Evolutionary conservation across 2,797 vertebrate genomes (phyloP), one percentile per base, ranked within the genome.

Genomic region (Myiotriccus ornatus): DNA sequence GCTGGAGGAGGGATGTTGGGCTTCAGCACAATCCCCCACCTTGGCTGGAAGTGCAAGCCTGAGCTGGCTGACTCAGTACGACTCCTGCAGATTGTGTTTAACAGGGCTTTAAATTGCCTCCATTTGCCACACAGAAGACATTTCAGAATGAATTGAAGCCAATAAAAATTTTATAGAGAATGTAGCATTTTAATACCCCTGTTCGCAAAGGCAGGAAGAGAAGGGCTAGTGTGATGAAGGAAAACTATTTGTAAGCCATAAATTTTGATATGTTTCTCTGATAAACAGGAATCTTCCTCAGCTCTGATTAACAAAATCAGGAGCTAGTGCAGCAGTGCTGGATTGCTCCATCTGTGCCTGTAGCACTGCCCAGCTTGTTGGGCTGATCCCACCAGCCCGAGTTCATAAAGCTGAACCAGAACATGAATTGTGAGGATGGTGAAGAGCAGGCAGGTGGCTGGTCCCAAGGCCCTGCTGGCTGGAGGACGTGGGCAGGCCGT

Each of bases 31-130:
- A 92, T 82, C 84, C 82, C 81, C 93, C 68, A 39, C 21, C 46
- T 93, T 94, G 94, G 91, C 95, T 95, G 30, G 78, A 91, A 95
- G 89, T 79, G 94, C 84, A 46, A 88, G 96, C 82, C 88, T 59
- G 88, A 73, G 83, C 92, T 87, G 94, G 78, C 93, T 95, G 94
- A 91, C 94, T 96, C 95, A 70, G 81, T 91, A 43, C 41, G 47
- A 55, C 87, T 97, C 89, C 84, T 93, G 81, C 95, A 97, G 97
- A 97, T 97, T 96, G 95, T 97, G 96, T 94, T 97, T 97, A 97
- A 97, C 96, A 93, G 96, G 97, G 95, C 97, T 97, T 97, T 97
- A 97, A 97, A 97, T 97, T 97, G 97, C 96, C 95, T 97, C 96
- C 94, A 93, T 97, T 98, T 97, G 93, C 97, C 94, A 96, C 95